These are phyloP conservation scores for Augochlora pura DNA, from an alignment of 1,140 invertebrate genomes.

Conservation along the genomic window DNA sequence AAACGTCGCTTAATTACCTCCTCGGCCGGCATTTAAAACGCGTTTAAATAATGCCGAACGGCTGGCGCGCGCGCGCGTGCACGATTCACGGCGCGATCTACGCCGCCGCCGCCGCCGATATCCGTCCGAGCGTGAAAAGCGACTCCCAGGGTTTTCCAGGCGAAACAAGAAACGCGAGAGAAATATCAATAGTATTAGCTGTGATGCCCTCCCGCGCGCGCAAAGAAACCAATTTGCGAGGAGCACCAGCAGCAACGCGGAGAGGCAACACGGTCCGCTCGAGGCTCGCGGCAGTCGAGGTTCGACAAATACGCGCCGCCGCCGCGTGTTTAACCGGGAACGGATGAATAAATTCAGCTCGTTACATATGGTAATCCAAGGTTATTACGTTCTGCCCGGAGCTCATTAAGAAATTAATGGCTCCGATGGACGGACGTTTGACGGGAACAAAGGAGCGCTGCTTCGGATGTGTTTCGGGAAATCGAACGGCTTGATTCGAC, in stretches of 20 bases:
- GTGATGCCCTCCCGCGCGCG: too few relatives aligned
- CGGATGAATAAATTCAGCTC: neutral
- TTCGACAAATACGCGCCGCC: too few relatives aligned
- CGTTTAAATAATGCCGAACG: constrained; percentile 31
- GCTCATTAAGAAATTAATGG: neutral
- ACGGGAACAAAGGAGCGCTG: too few relatives aligned
- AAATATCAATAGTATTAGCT: too few relatives aligned
- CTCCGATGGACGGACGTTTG: neutral
- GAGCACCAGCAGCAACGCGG: neutral
- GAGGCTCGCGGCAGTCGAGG: neutral
- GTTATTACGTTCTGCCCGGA: neutral
- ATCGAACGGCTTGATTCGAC: too few relatives aligned
- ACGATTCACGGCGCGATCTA: too few relatives aligned
- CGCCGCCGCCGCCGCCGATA: too few relatives aligned
- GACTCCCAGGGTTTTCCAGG: constrained; percentile 7
- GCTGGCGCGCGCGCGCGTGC: neutral
- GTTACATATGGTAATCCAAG: neutral
- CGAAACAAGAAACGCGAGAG: neutral
- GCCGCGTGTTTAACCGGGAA: too few relatives aligned
- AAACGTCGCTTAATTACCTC: constrained; percentile 41
- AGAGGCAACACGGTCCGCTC: neutral
- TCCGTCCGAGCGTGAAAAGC: neutral
- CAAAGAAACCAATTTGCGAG: neutral
- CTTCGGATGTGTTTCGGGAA: too few relatives aligned
- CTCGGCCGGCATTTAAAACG: constrained; percentile 29